Percentiles rank a stretch among this genome's conserved stretches.
Evolutionary conservation across 2,797 vertebrate genomes (phyloP).

Genomic region (Pterois miles): DNA sequence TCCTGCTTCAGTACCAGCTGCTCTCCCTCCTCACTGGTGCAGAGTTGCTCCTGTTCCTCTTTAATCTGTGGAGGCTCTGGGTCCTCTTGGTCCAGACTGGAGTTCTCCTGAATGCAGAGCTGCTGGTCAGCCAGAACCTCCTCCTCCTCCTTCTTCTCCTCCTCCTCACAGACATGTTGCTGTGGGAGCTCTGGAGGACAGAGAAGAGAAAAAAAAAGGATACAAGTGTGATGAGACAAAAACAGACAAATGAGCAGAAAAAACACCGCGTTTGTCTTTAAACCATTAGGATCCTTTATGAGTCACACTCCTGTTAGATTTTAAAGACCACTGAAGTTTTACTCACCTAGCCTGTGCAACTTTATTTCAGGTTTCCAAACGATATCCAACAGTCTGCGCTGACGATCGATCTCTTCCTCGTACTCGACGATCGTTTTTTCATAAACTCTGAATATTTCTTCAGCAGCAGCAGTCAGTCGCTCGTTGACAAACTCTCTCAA

Average conservation of each 20-base stretch:
- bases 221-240: not conserved
- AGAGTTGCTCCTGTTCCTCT: too few species aligned
- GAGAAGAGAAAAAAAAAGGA: not conserved
- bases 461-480: conserved; percentile 42
- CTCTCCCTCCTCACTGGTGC: too few species aligned
- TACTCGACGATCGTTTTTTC: conserved; percentile 21
- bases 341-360: conserved; percentile 10
- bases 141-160: too few species aligned
- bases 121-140: conserved; percentile 10
- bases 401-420: conserved; percentile 36
- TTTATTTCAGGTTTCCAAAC: conserved; percentile 1
- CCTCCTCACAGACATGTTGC: conserved; percentile 2
- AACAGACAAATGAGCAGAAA: not conserved
- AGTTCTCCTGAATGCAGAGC: not conserved
- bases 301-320: not conserved
- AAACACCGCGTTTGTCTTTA: too few species aligned
- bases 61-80: too few species aligned
- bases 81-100: too few species aligned
- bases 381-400: conserved; percentile 26
- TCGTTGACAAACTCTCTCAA: conserved; percentile 27
- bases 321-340: not conserved
- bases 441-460: conserved; percentile 46
- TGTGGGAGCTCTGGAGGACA: conserved; percentile 13
- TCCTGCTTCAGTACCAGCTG: too few species aligned
- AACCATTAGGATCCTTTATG: not conserved